Evolutionary conservation across 2,888 invertebrate species (phyloP), one percentile per base, ranked within the genome.

Genomic region (Formica aserva): DNA sequence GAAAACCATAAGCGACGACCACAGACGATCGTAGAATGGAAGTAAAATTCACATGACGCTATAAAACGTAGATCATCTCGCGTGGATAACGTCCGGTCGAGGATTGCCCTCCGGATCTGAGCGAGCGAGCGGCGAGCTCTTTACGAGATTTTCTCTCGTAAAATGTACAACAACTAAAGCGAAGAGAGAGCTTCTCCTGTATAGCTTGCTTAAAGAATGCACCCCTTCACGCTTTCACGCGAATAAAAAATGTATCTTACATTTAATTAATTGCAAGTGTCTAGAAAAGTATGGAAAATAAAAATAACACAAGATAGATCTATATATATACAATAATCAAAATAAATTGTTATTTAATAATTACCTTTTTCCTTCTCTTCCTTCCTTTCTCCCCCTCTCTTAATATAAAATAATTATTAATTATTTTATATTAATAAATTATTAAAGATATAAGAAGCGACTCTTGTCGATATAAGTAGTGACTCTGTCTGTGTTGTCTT

Each of bases 1-100:
- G 93, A 74, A 95, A 92, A 35, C 95, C 93, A 57, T 95, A 96
- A 86, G 74, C 87, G 75, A 94, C 74, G 72, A 94, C 92, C 35
- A 88, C 85, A 91, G 90, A 87, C 94, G 32, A 52, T 57, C 93
- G 88, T 94, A 95, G 26, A 84, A 94, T 92, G 83, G 92, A 91
- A 87, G 94, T 94, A 87, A 52, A 52, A 95, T 94, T 69, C 92
- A 84, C 80, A 22, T 82, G 77, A 86, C 74, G 60, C 89, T 85
- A 86, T 91, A 91, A 90, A 78, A 80, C 85, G 84, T 91, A 87
- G 88, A 91, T 91, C 87, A 85, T 78, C 82, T 52, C 69, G 22
- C 67, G 35, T 76, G 85, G 84, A 89, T 88, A 87, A 88, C 87
- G 78, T 87, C 78, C 86, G 72, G 71, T 65, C 77, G 62, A 83